Percentiles rank a stretch among this genome's conserved stretches.
These are phyloP conservation scores for Eilema sororculum DNA, from an alignment of 2,888 invertebrate species.

Conservation along the genomic window DNA sequence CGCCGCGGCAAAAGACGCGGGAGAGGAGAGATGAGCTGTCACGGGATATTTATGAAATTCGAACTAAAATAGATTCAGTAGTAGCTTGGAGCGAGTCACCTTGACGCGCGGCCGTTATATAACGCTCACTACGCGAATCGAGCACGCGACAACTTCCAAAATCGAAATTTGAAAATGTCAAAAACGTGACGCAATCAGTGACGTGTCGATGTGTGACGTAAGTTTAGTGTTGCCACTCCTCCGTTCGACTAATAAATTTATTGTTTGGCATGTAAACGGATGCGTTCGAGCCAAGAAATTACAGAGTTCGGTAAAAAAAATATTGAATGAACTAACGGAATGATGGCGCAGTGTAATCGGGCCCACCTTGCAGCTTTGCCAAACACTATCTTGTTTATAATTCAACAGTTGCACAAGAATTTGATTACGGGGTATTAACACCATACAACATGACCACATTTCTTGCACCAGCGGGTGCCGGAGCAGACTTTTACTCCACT, in stretches of 20 bases:
- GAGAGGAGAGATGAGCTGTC: slow-evolving; percentile 85
- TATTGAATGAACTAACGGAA: slow-evolving; percentile 85
- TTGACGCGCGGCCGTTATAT: slow-evolving; percentile 82
- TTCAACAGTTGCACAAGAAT: slow-evolving; percentile 74
- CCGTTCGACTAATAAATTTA: slow-evolving; percentile 86
- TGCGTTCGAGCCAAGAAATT: slow-evolving; percentile 87
- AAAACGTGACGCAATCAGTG: slow-evolving; percentile 78
- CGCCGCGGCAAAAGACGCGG: slow-evolving; percentile 77
- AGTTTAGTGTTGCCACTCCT: slow-evolving; percentile 84
- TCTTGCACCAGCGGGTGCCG: slow-evolving; percentile 40
- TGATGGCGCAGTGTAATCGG: slow-evolving; percentile 82
- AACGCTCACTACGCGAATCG: slow-evolving; percentile 69
- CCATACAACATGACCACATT: slow-evolving; percentile 51
- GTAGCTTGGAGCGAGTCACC: slow-evolving; percentile 84
- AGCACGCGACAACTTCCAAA: slow-evolving; percentile 61
- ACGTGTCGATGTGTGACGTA: slow-evolving; percentile 79
- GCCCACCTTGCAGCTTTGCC: slow-evolving; percentile 78
- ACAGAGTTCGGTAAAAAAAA: slow-evolving; percentile 85
- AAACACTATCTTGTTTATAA: slow-evolving; percentile 79
- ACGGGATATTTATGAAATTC: slow-evolving; percentile 87
- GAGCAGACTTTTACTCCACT: slow-evolving; percentile 51
- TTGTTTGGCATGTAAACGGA: slow-evolving; percentile 87
- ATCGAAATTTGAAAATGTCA: slow-evolving; percentile 74
- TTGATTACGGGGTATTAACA: slow-evolving; percentile 67
- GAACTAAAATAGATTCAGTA: slow-evolving; percentile 85